A percentile compares a stretch with the other conserved stretches of the same genome.
These are phyloP conservation scores for Mellivora capensis DNA, from an alignment of 2,113 vertebrate species.

Conservation along the genomic window DNA sequence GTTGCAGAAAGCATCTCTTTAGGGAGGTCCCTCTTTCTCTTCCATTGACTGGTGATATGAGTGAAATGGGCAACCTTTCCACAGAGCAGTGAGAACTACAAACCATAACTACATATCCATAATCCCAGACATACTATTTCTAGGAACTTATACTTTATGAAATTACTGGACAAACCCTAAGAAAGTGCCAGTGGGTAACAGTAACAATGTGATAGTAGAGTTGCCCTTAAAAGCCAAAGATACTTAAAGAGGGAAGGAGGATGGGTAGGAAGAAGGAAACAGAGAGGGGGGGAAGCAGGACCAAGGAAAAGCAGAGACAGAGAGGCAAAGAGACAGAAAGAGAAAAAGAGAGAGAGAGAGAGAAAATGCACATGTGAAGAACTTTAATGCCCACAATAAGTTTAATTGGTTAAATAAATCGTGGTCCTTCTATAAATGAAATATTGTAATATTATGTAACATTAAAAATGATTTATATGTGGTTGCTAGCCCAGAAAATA, in stretches of 20 bases:
- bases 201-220: neutral
- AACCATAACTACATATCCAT: neutral
- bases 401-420: constrained; percentile 49
- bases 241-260: neutral
- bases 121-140: neutral
- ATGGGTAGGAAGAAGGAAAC: neutral
- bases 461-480: constrained; percentile 39
- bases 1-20: neutral
- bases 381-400: neutral
- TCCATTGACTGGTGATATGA: neutral
- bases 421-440: constrained; percentile 45
- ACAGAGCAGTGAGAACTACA: neutral
- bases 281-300: neutral
- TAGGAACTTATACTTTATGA: neutral
- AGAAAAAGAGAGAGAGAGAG: neutral
- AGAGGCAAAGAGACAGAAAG: neutral
- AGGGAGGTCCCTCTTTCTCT: neutral
- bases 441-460: neutral
- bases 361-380: neutral
- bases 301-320: neutral
- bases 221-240: neutral
- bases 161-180: neutral
- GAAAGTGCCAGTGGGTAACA: neutral
- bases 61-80: neutral
- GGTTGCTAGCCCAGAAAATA: constrained; percentile 18